phyloP scores from a whole-genome alignment of 1,140 invertebrate genomes.

The Pectinophora gossypiella region DNA sequence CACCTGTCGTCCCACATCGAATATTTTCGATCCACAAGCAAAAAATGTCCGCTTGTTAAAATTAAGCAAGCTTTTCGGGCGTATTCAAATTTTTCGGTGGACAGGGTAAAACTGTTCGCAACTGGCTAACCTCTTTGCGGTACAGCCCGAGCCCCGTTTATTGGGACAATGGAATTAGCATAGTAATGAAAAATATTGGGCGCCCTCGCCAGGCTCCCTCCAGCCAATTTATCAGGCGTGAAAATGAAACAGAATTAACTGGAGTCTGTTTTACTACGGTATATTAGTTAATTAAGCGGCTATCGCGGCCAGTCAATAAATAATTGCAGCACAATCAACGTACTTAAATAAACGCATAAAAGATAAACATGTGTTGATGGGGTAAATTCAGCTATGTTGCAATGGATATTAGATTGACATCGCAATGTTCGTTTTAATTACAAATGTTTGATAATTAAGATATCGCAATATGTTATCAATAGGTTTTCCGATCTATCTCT shows the following conservation, averaged over 20 bases:
- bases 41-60: constrained; percentile 17
- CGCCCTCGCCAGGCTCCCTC: constrained; percentile 6
- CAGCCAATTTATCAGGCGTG: constrained; percentile 46
- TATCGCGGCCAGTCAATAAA: not conserved
- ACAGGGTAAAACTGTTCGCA: constrained; percentile 50
- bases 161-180: constrained; percentile 70
- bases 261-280: constrained; percentile 17
- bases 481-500: no score
- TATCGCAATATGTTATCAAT: no score
- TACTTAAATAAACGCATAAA: no score
- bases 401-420: no score
- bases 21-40: no score
- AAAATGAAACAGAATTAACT: constrained; percentile 42
- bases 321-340: not conserved
- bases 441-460: no score
- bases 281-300: constrained; percentile 16
- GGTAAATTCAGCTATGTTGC: no score
- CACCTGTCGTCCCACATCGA: no score
- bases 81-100: constrained; percentile 60
- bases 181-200: constrained; percentile 72
- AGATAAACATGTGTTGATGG: no score
- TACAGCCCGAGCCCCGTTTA: constrained; percentile 46
- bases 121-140: constrained; percentile 59
- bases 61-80: constrained; percentile 52
- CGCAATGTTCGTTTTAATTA: no score